phyloP scores from a whole-genome alignment of 2,888 invertebrate species.

The Cactoblastis cactorum region DNA sequence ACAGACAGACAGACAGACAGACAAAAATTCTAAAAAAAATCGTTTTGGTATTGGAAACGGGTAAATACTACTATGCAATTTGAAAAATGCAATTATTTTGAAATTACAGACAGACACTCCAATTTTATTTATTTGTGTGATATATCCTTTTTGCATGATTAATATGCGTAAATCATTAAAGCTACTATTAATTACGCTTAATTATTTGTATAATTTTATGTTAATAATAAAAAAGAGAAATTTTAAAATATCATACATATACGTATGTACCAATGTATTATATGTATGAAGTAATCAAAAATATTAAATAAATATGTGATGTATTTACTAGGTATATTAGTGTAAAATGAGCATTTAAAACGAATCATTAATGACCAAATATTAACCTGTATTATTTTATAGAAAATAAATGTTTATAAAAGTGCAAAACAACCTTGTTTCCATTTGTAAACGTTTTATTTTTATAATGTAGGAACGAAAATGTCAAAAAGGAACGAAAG shows the following conservation, averaged over 20 bases:
- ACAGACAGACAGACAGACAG: too few species aligned
- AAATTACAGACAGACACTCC: too few species aligned
- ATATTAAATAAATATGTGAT: not conserved
- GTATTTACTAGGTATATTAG: not conserved
- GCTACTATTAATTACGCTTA: not conserved
- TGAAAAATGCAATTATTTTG: too few species aligned
- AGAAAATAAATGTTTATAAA: constrained; percentile 10
- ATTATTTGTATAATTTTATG: not conserved
- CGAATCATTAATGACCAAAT: constrained; percentile 10
- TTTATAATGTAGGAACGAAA: not conserved
- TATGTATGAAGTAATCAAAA: not conserved
- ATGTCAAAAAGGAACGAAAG: too few species aligned
- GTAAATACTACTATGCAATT: too few species aligned
- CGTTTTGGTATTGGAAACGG: too few species aligned
- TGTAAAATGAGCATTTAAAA: not conserved
- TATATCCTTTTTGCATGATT: not conserved
- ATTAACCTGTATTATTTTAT: constrained; percentile 13
- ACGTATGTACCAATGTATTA: not conserved
- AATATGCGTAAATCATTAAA: not conserved
- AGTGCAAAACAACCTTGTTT: not conserved
- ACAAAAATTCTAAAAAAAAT: too few species aligned
- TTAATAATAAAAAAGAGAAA: not conserved
- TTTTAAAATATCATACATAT: not conserved
- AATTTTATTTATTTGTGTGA: too few species aligned
- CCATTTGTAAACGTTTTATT: not conserved